Evolutionary conservation across 2,888 invertebrate genomes (phyloP).

Genomic region (Pardosa pseudoannulata): DNA sequence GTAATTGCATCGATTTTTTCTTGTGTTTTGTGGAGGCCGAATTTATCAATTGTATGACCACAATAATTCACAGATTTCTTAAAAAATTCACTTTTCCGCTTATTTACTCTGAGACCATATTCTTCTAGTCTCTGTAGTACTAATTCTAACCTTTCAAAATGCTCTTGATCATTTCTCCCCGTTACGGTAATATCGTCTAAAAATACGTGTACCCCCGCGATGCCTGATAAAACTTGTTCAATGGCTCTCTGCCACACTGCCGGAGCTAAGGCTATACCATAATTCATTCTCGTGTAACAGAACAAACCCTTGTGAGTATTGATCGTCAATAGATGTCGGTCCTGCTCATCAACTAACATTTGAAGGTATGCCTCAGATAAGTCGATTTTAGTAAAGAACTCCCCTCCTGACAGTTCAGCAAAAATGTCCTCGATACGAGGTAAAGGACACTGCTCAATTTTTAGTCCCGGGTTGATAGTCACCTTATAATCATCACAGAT

Average conservation of each 20-base stretch:
- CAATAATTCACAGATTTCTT: conserved; percentile 35
- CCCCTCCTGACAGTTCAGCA: conserved; percentile 74
- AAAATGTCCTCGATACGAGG: conserved; percentile 75
- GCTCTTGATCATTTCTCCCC: conserved; percentile 27
- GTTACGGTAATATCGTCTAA: conserved; percentile 34
- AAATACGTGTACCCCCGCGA: conserved; percentile 24
- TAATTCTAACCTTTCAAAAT: conserved; percentile 28
- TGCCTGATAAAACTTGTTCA: conserved; percentile 37
- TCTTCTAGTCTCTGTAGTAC: conserved; percentile 17
- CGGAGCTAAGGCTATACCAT: conserved; percentile 76
- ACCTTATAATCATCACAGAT: conserved; percentile 76
- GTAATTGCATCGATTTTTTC: conserved; percentile 49
- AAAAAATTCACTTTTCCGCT: conserved; percentile 23
- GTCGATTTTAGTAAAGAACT: conserved; percentile 75
- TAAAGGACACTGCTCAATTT: conserved; percentile 75
- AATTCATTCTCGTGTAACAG: conserved; percentile 75
- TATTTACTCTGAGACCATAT: conserved; percentile 21
- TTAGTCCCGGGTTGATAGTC: conserved; percentile 74
- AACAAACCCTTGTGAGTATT: conserved; percentile 77
- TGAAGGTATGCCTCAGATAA: conserved; percentile 77
- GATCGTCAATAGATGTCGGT: conserved; percentile 76
- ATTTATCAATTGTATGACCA: conserved; percentile 28
- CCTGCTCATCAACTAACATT: conserved; percentile 76
- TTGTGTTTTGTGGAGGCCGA: conserved; percentile 42
- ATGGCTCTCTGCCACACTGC: conserved; percentile 75